Percentiles rank a stretch among this genome's conserved stretches.
phyloP scores from a whole-genome alignment of 2,797 vertebrate species.

The Urosaurus nigricauda region DNA sequence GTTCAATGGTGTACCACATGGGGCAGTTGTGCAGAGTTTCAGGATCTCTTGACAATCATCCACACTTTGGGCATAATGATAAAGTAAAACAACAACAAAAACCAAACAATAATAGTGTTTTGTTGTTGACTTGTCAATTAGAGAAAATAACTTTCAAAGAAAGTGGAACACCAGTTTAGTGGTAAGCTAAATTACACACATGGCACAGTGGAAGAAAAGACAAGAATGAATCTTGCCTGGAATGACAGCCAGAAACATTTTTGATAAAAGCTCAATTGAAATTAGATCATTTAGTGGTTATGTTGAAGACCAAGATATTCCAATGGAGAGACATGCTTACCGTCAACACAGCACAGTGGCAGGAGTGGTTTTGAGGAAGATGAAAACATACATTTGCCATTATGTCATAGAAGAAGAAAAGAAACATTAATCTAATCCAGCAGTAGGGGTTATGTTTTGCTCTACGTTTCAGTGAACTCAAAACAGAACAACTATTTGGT shows the following conservation, averaged over 20 bases:
- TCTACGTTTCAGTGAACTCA: not conserved
- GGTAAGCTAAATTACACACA: not conserved
- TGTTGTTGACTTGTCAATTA: constrained; percentile 5
- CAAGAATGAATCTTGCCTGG: not conserved
- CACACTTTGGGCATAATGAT: not conserved
- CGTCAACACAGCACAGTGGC: not conserved
- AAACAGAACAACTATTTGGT: not conserved
- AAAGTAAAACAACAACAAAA: constrained; percentile 17
- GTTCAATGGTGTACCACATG: not conserved
- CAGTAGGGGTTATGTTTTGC: constrained; percentile 9
- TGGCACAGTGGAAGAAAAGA: not conserved
- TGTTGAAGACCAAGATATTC: constrained; percentile 21
- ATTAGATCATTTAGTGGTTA: not conserved
- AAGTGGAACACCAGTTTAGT: constrained; percentile 3
- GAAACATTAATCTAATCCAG: constrained; percentile 17
- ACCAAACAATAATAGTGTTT: not conserved
- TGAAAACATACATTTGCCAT: constrained; percentile 48
- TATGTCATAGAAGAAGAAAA: constrained; percentile 20
- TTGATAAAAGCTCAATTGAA: constrained; percentile 45
- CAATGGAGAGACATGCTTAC: constrained; percentile 24
- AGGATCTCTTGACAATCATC: not conserved
- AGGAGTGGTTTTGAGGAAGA: not conserved
- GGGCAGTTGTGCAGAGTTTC: not conserved
- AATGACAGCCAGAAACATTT: not conserved
- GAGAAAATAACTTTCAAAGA: constrained; percentile 9